phyloP scores from a whole-genome alignment of 2,797 vertebrate genomes.

The Chaunax sp. region DNA sequence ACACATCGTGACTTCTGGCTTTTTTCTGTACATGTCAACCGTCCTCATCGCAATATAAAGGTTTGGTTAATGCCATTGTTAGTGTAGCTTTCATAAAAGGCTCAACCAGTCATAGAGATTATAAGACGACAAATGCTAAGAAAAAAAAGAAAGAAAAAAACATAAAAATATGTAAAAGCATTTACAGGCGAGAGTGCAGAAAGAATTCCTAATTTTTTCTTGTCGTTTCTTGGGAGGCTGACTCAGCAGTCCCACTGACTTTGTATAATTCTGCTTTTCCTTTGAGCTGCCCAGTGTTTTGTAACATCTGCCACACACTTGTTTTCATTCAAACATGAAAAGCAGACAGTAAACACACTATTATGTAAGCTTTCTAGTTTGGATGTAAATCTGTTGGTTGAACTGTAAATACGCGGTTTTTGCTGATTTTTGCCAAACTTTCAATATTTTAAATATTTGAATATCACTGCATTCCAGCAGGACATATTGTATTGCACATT shows the following conservation, averaged over 20 bases:
- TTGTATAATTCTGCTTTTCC: no score
- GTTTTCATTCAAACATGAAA: no score
- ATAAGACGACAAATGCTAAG: background rate
- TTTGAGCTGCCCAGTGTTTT: no score
- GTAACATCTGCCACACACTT: no score
- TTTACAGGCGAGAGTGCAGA: background rate
- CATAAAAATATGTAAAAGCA: no score
- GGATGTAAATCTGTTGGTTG: background rate
- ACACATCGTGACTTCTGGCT: background rate
- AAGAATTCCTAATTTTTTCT: background rate
- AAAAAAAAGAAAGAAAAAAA: no score
- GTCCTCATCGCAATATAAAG: constrained; percentile 1
- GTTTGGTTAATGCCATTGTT: background rate
- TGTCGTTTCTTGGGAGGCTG: background rate
- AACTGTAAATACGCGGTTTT: background rate
- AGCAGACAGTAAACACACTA: no score
- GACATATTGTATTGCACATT: background rate
- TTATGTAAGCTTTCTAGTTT: background rate
- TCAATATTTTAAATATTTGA: background rate
- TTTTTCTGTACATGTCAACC: constrained; percentile 21
- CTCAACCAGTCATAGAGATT: background rate
- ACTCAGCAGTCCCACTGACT: background rate
- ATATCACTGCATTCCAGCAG: background rate
- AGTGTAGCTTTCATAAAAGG: background rate
- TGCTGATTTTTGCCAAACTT: background rate